A percentile compares a stretch with the other conserved stretches of the same genome.
These are phyloP conservation scores for Actinemys pallida DNA, from an alignment of 2,113 vertebrate species.

Conservation along the genomic window DNA sequence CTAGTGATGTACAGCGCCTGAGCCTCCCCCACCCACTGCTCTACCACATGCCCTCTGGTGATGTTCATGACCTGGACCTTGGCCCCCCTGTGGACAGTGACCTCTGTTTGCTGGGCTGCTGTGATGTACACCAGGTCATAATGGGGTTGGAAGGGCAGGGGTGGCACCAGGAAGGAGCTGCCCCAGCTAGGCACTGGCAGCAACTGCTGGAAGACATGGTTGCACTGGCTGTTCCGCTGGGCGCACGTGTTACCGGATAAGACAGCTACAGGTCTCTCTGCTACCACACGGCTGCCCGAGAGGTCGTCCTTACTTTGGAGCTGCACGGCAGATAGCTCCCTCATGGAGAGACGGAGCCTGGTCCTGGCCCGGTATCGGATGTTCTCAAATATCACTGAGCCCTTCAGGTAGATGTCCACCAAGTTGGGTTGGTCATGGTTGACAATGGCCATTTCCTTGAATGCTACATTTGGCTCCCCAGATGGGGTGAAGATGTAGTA, in stretches of 20 bases:
- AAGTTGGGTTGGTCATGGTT: slow-evolving; percentile 65
- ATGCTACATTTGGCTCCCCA: neutral
- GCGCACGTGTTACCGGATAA: slow-evolving; percentile 76
- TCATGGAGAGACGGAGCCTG: slow-evolving; percentile 43
- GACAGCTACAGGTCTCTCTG: slow-evolving; percentile 68
- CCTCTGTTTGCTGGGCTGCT: slow-evolving; percentile 49
- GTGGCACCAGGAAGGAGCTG: slow-evolving; percentile 62
- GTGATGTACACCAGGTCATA: slow-evolving; percentile 65
- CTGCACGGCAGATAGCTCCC: slow-evolving; percentile 69
- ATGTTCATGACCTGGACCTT: neutral
- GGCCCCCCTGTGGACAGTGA: slow-evolving; percentile 19
- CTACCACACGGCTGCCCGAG: slow-evolving; percentile 60
- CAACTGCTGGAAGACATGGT: slow-evolving; percentile 79
- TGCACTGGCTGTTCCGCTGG: slow-evolving; percentile 71
- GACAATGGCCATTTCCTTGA: slow-evolving; percentile 71
- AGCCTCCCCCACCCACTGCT: neutral
- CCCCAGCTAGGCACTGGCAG: slow-evolving; percentile 73
- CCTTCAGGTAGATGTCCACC: slow-evolving; percentile 53
- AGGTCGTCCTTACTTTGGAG: slow-evolving; percentile 58
- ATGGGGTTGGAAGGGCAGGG: slow-evolving; percentile 44
- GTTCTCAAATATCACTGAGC: slow-evolving; percentile 3
- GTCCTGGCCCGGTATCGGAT: neutral
- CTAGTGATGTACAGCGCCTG: slow-evolving; percentile 57
- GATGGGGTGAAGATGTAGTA: slow-evolving; percentile 72
- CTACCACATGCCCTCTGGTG: neutral